Conservation (phyloP, 1,140 invertebrate genomes). For the Cydia amplana region DNA sequence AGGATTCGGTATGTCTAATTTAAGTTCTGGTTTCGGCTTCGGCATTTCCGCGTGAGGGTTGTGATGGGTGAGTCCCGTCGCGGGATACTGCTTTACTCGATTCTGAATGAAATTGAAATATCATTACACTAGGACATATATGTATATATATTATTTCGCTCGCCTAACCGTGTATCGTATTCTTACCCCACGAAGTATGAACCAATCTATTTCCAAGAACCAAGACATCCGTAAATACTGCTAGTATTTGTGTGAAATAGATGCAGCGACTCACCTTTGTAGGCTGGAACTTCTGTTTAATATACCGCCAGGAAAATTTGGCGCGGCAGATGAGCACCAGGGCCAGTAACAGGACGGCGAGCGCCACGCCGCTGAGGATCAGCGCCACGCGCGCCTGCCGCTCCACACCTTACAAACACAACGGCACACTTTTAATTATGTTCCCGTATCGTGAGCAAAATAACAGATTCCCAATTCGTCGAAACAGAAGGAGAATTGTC, state of each 20-base stretch:
- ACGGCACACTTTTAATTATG: neutral
- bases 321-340: slow-evolving; percentile 61
- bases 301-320: slow-evolving; percentile 62
- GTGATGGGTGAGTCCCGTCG: slow-evolving; percentile 61
- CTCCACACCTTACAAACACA: slow-evolving; percentile 57
- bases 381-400: slow-evolving; percentile 64
- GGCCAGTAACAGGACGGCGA: slow-evolving; percentile 59
- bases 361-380: slow-evolving; percentile 63
- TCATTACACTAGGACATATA: too few relatives aligned
- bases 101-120: slow-evolving; percentile 55
- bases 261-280: slow-evolving; percentile 51
- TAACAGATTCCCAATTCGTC: too few relatives aligned
- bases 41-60: slow-evolving; percentile 70
- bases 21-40: slow-evolving; percentile 68
- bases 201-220: too few relatives aligned
- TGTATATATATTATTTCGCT: too few relatives aligned
- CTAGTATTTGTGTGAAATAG: too few relatives aligned
- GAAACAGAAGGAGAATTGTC: too few relatives aligned
- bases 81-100: slow-evolving; percentile 64
- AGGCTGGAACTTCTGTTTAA: slow-evolving; percentile 69
- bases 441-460: neutral
- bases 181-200: too few relatives aligned
- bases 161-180: too few relatives aligned
- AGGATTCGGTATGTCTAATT: slow-evolving; percentile 67
- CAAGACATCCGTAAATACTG: too few relatives aligned